Conservation (phyloP, 2,113 vertebrate genomes). For the Istiophorus platypterus region DNA sequence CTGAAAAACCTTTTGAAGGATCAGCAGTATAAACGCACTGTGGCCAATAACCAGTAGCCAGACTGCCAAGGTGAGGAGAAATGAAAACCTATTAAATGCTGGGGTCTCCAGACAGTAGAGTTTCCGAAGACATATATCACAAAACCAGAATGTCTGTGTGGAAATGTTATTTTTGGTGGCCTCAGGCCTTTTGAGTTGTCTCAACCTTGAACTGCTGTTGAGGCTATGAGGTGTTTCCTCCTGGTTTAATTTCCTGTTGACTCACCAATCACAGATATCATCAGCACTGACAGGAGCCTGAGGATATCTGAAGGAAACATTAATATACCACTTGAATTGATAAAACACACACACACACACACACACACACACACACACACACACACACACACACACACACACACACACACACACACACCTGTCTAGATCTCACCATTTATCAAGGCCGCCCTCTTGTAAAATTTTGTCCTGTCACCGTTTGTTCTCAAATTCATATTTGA, state of each 20-base stretch:
- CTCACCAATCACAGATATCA: constrained; percentile 58
- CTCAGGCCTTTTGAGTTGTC: constrained; percentile 12
- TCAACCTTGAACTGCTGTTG: constrained; percentile 19
- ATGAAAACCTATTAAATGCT: constrained; percentile 59
- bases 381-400: neutral
- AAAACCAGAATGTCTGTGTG: constrained; percentile 3
- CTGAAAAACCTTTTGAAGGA: constrained; percentile 38
- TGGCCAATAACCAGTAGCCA: constrained; percentile 31
- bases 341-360: neutral
- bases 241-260: constrained; percentile 70
- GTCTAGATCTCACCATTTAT: neutral
- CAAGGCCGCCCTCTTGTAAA: neutral
- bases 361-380: neutral
- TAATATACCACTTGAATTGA: constrained; percentile 48
- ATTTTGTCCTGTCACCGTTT: constrained; percentile 11
- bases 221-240: constrained; percentile 26
- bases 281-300: constrained; percentile 38
- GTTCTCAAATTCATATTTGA: constrained; percentile 27
- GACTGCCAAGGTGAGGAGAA: constrained; percentile 56
- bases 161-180: constrained; percentile 47
- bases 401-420: neutral
- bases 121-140: constrained; percentile 42
- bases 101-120: constrained; percentile 45
- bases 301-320: constrained; percentile 42
- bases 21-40: constrained; percentile 17